Conservation (phyloP, 2,113 vertebrate species). For the Plecotus auritus region DNA sequence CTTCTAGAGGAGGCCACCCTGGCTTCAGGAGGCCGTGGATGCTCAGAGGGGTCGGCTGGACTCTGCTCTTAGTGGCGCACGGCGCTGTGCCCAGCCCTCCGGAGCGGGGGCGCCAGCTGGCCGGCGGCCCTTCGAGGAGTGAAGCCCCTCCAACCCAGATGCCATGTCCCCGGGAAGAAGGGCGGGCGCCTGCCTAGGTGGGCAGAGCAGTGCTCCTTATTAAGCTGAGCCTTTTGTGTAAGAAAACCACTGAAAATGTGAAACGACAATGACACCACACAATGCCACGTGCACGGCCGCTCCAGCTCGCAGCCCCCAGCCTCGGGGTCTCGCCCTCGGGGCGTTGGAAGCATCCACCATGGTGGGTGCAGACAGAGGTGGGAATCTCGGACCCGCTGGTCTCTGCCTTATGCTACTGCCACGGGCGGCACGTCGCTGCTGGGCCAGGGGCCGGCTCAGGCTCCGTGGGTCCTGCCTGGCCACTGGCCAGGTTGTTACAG, state of each 20-base stretch:
- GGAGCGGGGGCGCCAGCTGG: background rate
- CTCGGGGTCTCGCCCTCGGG: fast-evolving
- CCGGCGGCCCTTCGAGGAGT: background rate
- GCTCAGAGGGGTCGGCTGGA: background rate
- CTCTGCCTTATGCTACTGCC: background rate
- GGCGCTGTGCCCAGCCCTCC: fast-evolving
- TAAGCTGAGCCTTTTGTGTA: slow-evolving; percentile 23
- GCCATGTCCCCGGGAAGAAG: background rate
- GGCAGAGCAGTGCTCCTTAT: background rate
- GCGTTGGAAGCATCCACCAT: fast-evolving
- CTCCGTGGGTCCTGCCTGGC: background rate
- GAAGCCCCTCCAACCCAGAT: background rate
- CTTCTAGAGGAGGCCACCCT: background rate
- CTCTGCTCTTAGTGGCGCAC: background rate
- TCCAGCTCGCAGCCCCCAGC: background rate
- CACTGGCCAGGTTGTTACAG: background rate
- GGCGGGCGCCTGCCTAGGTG: background rate
- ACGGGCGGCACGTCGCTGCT: background rate
- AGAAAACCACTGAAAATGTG: slow-evolving; percentile 53
- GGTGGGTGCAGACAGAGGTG: background rate
- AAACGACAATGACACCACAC: background rate
- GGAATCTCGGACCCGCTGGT: background rate
- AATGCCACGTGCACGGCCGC: fast-evolving
- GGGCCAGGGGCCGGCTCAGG: background rate
- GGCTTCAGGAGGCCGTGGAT: fast-evolving